Evolutionary conservation across 2,113 vertebrate genomes (phyloP).

Genomic region (Ptyas mucosa): DNA sequence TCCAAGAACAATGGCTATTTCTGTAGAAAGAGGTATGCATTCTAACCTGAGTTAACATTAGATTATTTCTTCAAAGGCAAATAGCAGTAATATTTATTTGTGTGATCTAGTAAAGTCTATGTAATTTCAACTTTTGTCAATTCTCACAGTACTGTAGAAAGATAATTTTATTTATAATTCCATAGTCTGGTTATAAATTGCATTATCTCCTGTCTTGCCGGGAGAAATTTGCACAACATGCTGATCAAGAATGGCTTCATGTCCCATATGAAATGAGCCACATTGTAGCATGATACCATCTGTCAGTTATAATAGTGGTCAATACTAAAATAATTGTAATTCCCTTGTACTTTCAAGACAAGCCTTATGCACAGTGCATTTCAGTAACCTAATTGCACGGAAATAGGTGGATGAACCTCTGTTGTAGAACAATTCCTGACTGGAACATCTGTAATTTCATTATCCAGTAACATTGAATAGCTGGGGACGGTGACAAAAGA

Average conservation of each 20-base stretch:
- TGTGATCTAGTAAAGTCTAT: neutral
- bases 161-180: neutral
- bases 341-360: neutral
- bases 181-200: neutral
- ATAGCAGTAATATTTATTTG: neutral
- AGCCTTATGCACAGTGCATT: neutral
- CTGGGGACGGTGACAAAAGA: neutral
- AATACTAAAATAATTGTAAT: neutral
- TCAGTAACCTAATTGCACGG: neutral
- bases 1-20: neutral
- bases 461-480: constrained; percentile 29
- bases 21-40: neutral
- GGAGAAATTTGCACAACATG: neutral
- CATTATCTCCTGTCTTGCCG: neutral
- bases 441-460: constrained; percentile 13
- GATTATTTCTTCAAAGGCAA: neutral
- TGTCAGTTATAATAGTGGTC: neutral
- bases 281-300: neutral
- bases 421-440: neutral
- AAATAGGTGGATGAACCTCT: neutral
- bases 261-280: neutral
- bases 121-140: neutral
- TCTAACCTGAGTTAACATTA: neutral
- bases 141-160: neutral
- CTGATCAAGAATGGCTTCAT: neutral